Conservation (phyloP, 2,113 vertebrate genomes). For the Paratilapia polleni region DNA sequence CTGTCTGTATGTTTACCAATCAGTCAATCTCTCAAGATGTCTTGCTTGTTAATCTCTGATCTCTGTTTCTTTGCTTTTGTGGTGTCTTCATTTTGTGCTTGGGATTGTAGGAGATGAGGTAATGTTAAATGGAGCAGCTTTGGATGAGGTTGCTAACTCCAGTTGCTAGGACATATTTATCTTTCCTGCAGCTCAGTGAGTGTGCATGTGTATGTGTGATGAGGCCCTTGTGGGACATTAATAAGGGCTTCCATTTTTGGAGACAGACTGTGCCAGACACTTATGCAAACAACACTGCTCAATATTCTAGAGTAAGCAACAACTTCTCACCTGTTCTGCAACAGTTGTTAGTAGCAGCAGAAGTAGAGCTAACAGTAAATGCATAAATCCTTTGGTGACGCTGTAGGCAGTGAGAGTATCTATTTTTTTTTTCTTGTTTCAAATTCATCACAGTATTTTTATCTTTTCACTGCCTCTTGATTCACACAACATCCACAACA, state of each 20-base stretch:
- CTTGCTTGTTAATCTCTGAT: slow-evolving; percentile 10
- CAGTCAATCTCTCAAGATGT: slow-evolving; percentile 7
- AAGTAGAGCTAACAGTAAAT: neutral
- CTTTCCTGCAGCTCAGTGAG: slow-evolving; percentile 19
- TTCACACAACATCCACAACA: neutral
- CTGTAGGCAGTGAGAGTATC: neutral
- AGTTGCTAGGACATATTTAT: slow-evolving; percentile 37
- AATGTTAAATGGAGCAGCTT: slow-evolving; percentile 56
- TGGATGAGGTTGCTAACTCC: slow-evolving; percentile 5
- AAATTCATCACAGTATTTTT: neutral
- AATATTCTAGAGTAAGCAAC: slow-evolving; percentile 45
- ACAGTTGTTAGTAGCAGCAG: slow-evolving; percentile 22
- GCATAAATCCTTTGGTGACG: neutral
- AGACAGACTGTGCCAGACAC: slow-evolving; percentile 42
- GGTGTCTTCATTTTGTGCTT: slow-evolving; percentile 14
- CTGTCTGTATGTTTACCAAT: slow-evolving; percentile 25
- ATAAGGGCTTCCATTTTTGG: slow-evolving; percentile 32
- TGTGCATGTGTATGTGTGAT: neutral
- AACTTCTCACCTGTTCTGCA: slow-evolving; percentile 46
- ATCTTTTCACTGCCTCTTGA: neutral
- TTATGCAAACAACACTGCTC: slow-evolving; percentile 18
- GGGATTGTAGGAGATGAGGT: neutral
- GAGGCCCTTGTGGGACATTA: slow-evolving; percentile 19
- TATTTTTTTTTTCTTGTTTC: neutral
- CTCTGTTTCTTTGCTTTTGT: neutral